Evolutionary conservation across 2,888 invertebrate species (phyloP), one percentile per base, ranked within the genome.

Genomic region (Lypha dubia): DNA sequence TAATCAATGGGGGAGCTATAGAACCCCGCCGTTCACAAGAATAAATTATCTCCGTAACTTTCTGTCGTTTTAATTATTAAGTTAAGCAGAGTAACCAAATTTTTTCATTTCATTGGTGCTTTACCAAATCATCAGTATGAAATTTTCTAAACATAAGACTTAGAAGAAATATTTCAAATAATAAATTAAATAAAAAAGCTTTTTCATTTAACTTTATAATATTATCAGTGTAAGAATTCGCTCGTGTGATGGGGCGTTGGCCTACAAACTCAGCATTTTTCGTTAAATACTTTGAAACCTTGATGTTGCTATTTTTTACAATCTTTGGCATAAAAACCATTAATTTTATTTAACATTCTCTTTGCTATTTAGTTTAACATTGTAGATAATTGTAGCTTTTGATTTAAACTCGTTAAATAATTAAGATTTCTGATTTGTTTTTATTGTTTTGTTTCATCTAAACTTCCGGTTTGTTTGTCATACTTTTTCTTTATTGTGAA

Each of bases 221-320:
- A 22, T 41, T 15, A 41, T 13, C 13, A n/a, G n/a, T n/a, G n/a
- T n/a, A n/a, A n/a, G n/a, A n/a, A n/a, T n/a, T n/a, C 15, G 7
- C 28, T n/a, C n/a, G 7, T 35, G 9, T 17, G 13, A 13, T 53
- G 11, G 60, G 60, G 51, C 51, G 68, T 63, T 79, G 70, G 49
- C 53, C 70, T 53, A 68, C 51, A 67, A 68, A 62, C 22, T 41
- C 15, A 28, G 6, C 32, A 32, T 68, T 51, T 60, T 67, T 68
- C 53, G 9, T 51, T 62, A 44, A 41, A 70, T 35, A 17, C 20
- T 32, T 77, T 3, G 22, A 65, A 56, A 70, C 77, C 77, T 79
- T 79, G 77, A 53, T 9, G n/a, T 32, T 51, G 20, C 6, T 46
- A 56, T 53, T 75, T 51, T 15, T 4, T 20, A 56, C 0, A 53